Conservation (phyloP, 2,888 invertebrate species). For the Ophioninae sp. region DNA sequence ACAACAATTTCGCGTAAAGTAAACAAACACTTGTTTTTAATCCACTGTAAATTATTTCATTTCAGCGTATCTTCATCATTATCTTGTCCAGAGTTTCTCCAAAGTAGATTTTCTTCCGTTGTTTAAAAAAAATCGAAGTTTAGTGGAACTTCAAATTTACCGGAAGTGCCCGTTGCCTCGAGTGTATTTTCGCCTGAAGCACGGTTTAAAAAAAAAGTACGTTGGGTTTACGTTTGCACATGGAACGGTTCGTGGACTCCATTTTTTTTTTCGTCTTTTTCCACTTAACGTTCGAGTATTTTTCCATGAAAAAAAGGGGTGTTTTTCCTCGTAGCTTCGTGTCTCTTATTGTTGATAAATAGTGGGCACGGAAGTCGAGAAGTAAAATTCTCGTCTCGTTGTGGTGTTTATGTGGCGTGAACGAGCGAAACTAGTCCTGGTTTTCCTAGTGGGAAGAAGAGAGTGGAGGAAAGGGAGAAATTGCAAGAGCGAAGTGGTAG, state of each 20-base stretch:
- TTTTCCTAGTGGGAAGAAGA: not conserved
- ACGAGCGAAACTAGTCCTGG: not conserved
- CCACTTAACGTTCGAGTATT: not conserved
- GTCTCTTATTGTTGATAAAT: slow-evolving; percentile 6
- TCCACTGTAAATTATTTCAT: too few relatives aligned
- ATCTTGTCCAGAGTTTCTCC: too few relatives aligned
- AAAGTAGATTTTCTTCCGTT: too few relatives aligned
- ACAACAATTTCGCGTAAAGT: too few relatives aligned
- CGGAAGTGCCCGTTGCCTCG: not conserved
- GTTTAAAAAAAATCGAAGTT: not conserved
- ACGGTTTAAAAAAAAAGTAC: not conserved
- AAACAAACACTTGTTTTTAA: too few relatives aligned
- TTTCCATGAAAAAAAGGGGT: not conserved
- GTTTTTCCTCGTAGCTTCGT: not conserved
- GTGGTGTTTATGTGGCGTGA: slow-evolving; percentile 24
- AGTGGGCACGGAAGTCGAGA: slow-evolving; percentile 13
- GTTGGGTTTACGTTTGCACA: not conserved
- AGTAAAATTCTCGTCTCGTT: slow-evolving; percentile 36
- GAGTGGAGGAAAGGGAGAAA: not conserved
- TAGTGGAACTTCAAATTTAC: not conserved
- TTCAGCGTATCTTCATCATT: too few relatives aligned
- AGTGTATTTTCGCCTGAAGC: not conserved
- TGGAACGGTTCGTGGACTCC: not conserved
- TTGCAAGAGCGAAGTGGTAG: not conserved
- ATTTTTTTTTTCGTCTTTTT: not conserved